Evolutionary conservation across 2,797 vertebrate species (phyloP).

Genomic region (Chrysocyon brachyurus): DNA sequence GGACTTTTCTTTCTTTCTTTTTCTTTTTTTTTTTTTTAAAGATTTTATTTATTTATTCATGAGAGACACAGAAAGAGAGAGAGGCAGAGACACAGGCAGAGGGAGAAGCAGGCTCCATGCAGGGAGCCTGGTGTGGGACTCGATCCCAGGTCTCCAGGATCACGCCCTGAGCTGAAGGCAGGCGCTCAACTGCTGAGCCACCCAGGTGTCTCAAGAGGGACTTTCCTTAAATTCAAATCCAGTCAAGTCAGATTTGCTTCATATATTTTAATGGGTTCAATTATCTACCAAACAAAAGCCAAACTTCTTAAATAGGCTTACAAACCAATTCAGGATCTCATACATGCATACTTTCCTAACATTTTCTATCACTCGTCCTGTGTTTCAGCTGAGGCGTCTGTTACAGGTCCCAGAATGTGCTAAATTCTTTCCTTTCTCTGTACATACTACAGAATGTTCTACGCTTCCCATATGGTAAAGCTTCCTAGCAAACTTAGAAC

Average conservation of each 20-base stretch:
- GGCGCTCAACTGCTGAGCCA: too few relatives aligned
- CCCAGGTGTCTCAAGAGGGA: too few relatives aligned
- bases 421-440: background rate
- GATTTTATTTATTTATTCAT: too few relatives aligned
- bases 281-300: background rate
- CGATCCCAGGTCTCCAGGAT: too few relatives aligned
- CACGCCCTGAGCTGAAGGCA: too few relatives aligned
- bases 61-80: too few relatives aligned
- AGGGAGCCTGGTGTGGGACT: too few relatives aligned
- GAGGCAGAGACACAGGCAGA: too few relatives aligned
- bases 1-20: background rate
- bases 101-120: too few relatives aligned
- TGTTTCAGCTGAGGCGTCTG: background rate
- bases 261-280: background rate
- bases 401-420: background rate
- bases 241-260: background rate
- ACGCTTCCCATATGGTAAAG: background rate
- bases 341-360: background rate
- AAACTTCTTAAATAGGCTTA: background rate
- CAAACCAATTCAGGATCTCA: background rate
- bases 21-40: too few relatives aligned
- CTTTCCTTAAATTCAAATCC: background rate
- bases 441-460: background rate
- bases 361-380: background rate
- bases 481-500: background rate